These are phyloP conservation scores for Hemaris fuciformis DNA, from an alignment of 2,888 invertebrate genomes.

Conservation along the genomic window DNA sequence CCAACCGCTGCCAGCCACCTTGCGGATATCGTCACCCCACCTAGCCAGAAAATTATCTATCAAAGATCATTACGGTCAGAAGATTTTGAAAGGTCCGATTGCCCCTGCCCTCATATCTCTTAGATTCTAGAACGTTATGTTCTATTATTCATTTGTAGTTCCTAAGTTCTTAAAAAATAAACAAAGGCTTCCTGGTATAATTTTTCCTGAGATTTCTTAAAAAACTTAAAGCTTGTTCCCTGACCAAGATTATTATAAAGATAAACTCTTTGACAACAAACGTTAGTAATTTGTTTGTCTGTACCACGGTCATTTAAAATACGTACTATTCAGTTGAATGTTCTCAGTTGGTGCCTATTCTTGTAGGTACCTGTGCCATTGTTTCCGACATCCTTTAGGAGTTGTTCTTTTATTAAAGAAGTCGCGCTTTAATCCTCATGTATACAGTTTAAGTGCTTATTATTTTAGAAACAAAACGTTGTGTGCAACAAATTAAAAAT, in stretches of 20 bases:
- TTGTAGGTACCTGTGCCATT: constrained; percentile 6
- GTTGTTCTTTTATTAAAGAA: neutral
- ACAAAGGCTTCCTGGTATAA: too few relatives aligned
- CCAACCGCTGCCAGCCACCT: too few relatives aligned
- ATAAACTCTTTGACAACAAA: neutral
- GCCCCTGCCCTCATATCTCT: too few relatives aligned
- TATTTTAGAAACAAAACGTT: neutral
- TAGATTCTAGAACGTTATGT: too few relatives aligned
- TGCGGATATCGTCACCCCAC: too few relatives aligned
- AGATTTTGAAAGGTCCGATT: too few relatives aligned
- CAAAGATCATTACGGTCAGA: too few relatives aligned
- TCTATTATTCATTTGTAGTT: too few relatives aligned
- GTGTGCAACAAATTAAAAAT: neutral
- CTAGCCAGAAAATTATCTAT: too few relatives aligned
- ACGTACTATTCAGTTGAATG: neutral
- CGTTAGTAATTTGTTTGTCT: neutral
- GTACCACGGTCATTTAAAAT: neutral
- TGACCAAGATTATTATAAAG: neutral
- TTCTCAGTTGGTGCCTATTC: neutral
- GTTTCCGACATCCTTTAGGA: neutral
- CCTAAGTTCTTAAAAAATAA: too few relatives aligned
- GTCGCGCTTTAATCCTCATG: neutral
- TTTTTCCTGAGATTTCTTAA: neutral
- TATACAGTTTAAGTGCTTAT: constrained; percentile 1
- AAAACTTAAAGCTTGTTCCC: neutral